Conservation (phyloP, 1,140 invertebrate genomes). For the Neuroterus valhalla region DNA sequence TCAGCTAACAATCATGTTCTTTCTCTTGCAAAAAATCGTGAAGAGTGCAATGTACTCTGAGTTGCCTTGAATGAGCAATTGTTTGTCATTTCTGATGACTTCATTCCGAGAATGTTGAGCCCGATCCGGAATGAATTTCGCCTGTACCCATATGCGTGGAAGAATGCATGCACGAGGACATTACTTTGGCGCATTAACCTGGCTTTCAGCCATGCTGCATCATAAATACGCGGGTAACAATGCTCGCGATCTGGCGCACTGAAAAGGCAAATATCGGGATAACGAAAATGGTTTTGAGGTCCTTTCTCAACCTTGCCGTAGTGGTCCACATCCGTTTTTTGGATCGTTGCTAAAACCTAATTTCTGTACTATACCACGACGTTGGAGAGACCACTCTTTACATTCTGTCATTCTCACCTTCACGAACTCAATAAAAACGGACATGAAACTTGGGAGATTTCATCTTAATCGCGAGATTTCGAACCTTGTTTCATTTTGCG, state of each 20-base stretch:
- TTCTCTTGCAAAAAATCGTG: not conserved
- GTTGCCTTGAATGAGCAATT: not conserved
- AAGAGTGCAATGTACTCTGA: not conserved
- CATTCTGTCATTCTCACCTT: too few relatives aligned
- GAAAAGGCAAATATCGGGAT: conserved; percentile 41
- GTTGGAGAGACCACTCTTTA: conserved; percentile 32
- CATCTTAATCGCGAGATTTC: too few relatives aligned
- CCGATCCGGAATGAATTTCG: conserved; percentile 5
- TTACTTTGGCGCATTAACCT: conserved; percentile 64
- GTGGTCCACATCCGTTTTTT: conserved; percentile 49
- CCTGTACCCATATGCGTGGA: not conserved
- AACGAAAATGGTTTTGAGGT: conserved; percentile 34
- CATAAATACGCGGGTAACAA: conserved; percentile 65
- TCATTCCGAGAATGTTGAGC: not conserved
- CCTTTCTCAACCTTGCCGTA: conserved; percentile 30
- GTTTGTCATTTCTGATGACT: not conserved
- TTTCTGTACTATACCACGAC: conserved; percentile 47
- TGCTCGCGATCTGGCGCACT: conserved; percentile 41
- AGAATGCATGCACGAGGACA: conserved; percentile 13
- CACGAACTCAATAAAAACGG: too few relatives aligned
- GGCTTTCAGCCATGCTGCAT: conserved; percentile 64
- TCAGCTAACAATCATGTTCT: too few relatives aligned
- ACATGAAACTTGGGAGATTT: too few relatives aligned
- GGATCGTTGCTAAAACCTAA: conserved; percentile 60
- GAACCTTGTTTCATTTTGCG: too few relatives aligned